These are phyloP conservation scores for Cyprinus carpio DNA, from an alignment of 2,113 vertebrate genomes.

Conservation along the genomic window DNA sequence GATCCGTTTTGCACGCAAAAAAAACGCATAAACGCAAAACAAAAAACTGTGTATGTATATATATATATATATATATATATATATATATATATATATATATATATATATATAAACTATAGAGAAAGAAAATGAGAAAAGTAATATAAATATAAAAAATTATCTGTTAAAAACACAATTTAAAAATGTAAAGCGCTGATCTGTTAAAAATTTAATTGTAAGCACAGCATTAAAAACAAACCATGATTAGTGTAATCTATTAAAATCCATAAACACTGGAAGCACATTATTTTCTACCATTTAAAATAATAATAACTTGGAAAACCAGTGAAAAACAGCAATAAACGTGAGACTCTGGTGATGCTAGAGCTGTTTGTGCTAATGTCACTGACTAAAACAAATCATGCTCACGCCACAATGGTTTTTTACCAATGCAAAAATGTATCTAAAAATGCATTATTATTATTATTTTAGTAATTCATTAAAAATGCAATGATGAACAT, in stretches of 20 bases:
- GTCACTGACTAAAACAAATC: background rate
- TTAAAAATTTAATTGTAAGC: background rate
- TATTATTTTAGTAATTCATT: background rate
- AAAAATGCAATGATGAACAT: background rate
- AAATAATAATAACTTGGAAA: background rate
- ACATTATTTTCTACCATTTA: background rate
- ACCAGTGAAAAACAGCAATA: background rate
- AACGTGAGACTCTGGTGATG: background rate
- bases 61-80: background rate
- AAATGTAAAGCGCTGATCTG: background rate
- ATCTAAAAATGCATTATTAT: background rate
- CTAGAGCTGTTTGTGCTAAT: background rate
- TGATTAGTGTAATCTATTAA: background rate
- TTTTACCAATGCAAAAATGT: background rate
- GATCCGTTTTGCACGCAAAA: background rate
- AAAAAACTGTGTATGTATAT: background rate
- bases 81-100: background rate
- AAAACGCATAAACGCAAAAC: background rate
- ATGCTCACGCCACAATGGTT: background rate
- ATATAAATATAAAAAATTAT: background rate
- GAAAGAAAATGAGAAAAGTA: background rate
- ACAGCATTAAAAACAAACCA: background rate
- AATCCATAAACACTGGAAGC: slow-evolving; percentile 12
- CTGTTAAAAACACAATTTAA: too few relatives aligned
- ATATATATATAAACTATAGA: too few relatives aligned